Evolutionary conservation across 2,113 vertebrate species (phyloP).

Genomic region (Halichoeres trimaculatus): DNA sequence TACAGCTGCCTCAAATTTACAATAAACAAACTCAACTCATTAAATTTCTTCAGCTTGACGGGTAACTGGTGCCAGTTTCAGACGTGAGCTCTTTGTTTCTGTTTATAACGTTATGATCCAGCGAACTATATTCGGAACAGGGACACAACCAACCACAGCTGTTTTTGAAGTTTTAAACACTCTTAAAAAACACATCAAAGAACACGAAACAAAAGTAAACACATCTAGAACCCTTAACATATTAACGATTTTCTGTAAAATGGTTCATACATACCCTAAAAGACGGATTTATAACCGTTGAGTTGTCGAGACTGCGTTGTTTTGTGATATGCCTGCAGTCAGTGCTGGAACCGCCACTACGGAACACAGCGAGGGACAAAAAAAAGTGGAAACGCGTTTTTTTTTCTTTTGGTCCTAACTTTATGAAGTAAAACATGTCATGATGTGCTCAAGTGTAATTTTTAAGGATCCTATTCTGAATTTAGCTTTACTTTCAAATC

Average conservation of each 20-base stretch:
- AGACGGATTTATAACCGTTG: background rate
- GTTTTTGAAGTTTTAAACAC: slow-evolving; percentile 43
- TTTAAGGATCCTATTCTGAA: background rate
- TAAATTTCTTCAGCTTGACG: too few relatives aligned
- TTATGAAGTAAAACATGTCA: too few relatives aligned
- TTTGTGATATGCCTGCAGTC: background rate
- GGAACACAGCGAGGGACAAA: slow-evolving; percentile 27
- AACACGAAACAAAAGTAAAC: background rate
- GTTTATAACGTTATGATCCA: too few relatives aligned
- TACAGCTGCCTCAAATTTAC: too few relatives aligned
- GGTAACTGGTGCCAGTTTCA: too few relatives aligned
- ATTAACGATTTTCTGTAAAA: accelerated
- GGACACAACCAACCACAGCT: too few relatives aligned
- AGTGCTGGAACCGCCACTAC: slow-evolving; percentile 61
- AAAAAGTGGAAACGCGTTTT: background rate
- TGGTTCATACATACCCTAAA: slow-evolving; percentile 8
- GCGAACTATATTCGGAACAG: too few relatives aligned
- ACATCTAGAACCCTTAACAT: accelerated
- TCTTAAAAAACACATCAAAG: background rate
- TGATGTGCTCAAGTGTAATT: too few relatives aligned
- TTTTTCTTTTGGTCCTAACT: background rate
- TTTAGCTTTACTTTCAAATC: too few relatives aligned
- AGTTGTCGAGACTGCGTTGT: background rate
- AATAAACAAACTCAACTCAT: too few relatives aligned
- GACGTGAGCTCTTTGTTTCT: too few relatives aligned